phyloP scores from a whole-genome alignment of 2,888 invertebrate genomes.

The Cantharis rustica region DNA sequence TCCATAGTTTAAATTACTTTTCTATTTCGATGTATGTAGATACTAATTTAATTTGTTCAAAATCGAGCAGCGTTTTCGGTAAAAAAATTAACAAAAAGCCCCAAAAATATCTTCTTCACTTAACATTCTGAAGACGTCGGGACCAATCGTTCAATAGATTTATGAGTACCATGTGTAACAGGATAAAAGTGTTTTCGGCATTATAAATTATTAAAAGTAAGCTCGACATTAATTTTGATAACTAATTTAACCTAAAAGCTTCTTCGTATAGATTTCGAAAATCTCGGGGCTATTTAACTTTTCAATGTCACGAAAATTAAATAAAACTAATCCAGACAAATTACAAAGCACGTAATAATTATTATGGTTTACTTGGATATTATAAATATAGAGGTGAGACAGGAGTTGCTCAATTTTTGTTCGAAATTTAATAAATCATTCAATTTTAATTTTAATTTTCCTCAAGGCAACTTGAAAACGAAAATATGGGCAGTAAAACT shows the following conservation, averaged over 20 bases:
- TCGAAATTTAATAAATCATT: neutral
- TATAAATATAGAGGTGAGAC: neutral
- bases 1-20: neutral
- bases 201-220: slow-evolving; percentile 6
- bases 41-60: neutral
- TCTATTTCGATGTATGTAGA: neutral
- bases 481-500: neutral
- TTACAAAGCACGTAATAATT: neutral
- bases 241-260: slow-evolving; percentile 4
- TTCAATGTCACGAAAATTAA: slow-evolving; percentile 2
- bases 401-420: neutral
- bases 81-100: neutral
- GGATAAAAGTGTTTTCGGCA: slow-evolving; percentile 12
- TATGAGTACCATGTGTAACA: slow-evolving; percentile 2
- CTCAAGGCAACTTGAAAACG: neutral
- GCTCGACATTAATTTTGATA: slow-evolving; percentile 1
- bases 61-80: neutral
- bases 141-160: slow-evolving; percentile 7
- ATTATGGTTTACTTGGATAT: neutral
- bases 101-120: neutral
- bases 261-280: neutral
- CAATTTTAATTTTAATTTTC: neutral
- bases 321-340: neutral
- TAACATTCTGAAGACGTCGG: neutral
- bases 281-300: neutral